Conservation (phyloP, 2,888 invertebrate species). For the Argyresthia albistria region DNA sequence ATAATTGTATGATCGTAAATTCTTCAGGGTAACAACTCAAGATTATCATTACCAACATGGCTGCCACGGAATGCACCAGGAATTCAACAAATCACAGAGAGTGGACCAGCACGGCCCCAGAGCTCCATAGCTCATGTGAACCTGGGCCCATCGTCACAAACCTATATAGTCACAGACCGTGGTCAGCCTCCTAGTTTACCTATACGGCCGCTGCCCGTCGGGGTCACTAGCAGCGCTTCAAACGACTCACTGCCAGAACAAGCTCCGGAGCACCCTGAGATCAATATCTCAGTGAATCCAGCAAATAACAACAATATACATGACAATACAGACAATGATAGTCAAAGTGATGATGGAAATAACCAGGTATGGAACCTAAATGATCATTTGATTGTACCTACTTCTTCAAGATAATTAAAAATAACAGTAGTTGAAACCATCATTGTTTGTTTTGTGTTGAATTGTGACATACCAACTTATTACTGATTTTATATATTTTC, state of each 20-base stretch:
- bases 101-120: slow-evolving; percentile 42
- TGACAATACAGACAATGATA: slow-evolving; percentile 58
- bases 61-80: slow-evolving; percentile 49
- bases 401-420: background rate
- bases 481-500: background rate
- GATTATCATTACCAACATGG: slow-evolving; percentile 57
- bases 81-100: slow-evolving; percentile 39
- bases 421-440: too few relatives aligned
- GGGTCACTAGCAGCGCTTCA: slow-evolving; percentile 36
- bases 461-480: background rate
- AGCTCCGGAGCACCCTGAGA: slow-evolving; percentile 37
- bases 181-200: slow-evolving; percentile 26
- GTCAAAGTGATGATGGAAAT: slow-evolving; percentile 58
- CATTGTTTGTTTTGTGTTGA: too few relatives aligned
- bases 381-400: background rate
- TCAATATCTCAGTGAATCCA: slow-evolving; percentile 56
- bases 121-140: slow-evolving; percentile 57
- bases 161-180: slow-evolving; percentile 48
- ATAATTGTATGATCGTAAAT: background rate
- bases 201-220: slow-evolving; percentile 26
- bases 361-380: slow-evolving; percentile 44
- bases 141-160: slow-evolving; percentile 35
- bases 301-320: slow-evolving; percentile 60
- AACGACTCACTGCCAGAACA: slow-evolving; percentile 45
- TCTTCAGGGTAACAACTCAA: slow-evolving; percentile 53